Evolutionary conservation across 1,140 invertebrate genomes (phyloP), one percentile per base, ranked within the genome.

Genomic region (Tetramorium alpestre): DNA sequence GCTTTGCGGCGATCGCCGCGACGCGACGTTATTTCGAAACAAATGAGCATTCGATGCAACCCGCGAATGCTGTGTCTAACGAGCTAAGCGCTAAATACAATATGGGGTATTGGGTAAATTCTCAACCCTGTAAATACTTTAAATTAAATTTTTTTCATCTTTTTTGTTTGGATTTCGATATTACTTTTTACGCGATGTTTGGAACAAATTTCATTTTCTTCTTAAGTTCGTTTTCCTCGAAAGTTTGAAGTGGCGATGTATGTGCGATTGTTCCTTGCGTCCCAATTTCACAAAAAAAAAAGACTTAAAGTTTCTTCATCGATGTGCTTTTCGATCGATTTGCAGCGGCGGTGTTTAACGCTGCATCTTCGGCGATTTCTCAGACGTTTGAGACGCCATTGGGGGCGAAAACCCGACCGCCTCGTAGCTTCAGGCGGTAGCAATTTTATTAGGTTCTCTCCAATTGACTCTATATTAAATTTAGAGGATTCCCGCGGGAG

Each of bases 381-480:
- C 92, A 94, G 93, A 87, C 91, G 91, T 94, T 93, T 75, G 89
- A 81, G 88, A 88, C 87, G 89, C 78, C 84, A 77, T 88, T 87
- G 90, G 28, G 56, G 67, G 77, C 76, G 28, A 73, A 54, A 72
- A 78, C 58, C 64, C 70, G 64, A 80, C 54, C 85, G 84, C 81
- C 90, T 91, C 86, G 91, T 93, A 89, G 92, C 93, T 93, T 86
- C 91, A 84, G 93, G 93, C 91, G 91, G 90, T 86, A 91, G 91
- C 93, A 93, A 94, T 95, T 94, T 95, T 95, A 95, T 94, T 95
- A 95, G 91, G 92, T 94, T 94, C 93, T 92, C 92, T 94, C 91
- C 94, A 95, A 95, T 94, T 94, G 94, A 92, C 92, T 95, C 91
- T 93, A 94, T 95, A 95, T 95, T 95, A 95, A 95, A 94, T 95